Conservation (phyloP, 1,140 invertebrate genomes). For the Aethina tumida region DNA sequence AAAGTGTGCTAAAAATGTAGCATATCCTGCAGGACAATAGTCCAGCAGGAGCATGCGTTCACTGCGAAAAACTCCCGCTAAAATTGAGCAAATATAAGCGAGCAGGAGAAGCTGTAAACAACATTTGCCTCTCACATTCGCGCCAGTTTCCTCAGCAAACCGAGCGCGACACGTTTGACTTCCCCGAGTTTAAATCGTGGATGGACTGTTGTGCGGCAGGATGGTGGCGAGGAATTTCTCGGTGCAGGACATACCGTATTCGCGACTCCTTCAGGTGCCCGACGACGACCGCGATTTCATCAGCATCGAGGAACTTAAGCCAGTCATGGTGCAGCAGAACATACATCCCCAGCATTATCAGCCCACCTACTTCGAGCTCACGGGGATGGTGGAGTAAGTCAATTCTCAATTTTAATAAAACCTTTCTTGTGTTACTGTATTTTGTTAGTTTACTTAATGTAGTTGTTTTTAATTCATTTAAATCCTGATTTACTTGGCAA, state of each 20-base stretch:
- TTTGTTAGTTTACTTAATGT: constrained; percentile 3
- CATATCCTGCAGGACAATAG: too few species aligned
- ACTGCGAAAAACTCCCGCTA: too few species aligned
- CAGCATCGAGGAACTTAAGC: constrained; percentile 31
- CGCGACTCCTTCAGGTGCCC: constrained; percentile 28
- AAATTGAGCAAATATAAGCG: too few species aligned
- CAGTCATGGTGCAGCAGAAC: constrained; percentile 22
- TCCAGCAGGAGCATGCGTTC: too few species aligned
- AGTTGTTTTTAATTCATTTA: constrained; percentile 4
- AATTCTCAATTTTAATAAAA: not conserved
- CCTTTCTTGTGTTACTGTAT: not conserved
- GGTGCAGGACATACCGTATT: constrained; percentile 30
- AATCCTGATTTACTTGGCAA: not conserved
- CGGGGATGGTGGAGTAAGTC: constrained; percentile 30
- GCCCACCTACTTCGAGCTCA: constrained; percentile 29
- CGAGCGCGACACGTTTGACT: too few species aligned
- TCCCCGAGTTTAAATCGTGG: too few species aligned
- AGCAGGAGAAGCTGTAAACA: too few species aligned
- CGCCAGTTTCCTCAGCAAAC: too few species aligned
- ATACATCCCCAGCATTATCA: constrained; percentile 24
- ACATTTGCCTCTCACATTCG: too few species aligned
- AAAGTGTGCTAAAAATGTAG: too few species aligned
- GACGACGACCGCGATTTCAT: constrained; percentile 27
- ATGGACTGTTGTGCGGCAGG: too few species aligned
- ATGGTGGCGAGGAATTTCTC: constrained; percentile 30